Evolutionary conservation across 2,113 vertebrate species (phyloP).

Genomic region (Struthio camelus): DNA sequence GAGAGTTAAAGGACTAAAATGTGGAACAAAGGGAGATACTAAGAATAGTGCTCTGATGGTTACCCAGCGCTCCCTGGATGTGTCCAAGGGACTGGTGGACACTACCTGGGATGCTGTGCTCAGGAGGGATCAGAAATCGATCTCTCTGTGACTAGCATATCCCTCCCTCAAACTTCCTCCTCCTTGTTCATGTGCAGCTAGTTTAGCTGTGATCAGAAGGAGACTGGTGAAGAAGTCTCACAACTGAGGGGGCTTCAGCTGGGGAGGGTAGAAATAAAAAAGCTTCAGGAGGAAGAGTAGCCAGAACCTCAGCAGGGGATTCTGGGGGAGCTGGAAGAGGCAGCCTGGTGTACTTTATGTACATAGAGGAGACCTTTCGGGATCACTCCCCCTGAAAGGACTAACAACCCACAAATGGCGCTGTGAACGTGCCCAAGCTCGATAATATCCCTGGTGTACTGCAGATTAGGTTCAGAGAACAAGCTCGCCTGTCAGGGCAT

Average conservation of each 20-base stretch:
- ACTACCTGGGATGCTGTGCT: background rate
- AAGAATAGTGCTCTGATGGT: background rate
- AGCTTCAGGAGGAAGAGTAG: background rate
- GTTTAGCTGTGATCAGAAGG: background rate
- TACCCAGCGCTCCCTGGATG: background rate
- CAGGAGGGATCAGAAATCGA: background rate
- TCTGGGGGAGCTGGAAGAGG: background rate
- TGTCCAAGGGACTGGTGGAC: background rate
- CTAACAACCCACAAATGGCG: background rate
- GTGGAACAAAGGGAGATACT: background rate
- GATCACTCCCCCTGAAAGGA: background rate
- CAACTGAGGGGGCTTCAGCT: background rate
- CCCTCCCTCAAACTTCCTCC: background rate
- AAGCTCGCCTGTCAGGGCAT: background rate
- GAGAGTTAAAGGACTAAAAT: background rate
- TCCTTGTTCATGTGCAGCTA: background rate
- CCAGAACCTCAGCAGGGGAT: background rate
- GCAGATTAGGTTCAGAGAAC: background rate
- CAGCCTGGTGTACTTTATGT: background rate
- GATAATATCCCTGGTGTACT: fast-evolving
- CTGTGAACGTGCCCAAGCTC: background rate
- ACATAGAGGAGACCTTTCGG: background rate
- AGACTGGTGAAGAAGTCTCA: background rate
- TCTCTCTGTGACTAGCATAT: background rate
- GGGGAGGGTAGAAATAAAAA: background rate